These are phyloP conservation scores for Sula dactylatra DNA, from an alignment of 2,113 vertebrate genomes.

Conservation along the genomic window DNA sequence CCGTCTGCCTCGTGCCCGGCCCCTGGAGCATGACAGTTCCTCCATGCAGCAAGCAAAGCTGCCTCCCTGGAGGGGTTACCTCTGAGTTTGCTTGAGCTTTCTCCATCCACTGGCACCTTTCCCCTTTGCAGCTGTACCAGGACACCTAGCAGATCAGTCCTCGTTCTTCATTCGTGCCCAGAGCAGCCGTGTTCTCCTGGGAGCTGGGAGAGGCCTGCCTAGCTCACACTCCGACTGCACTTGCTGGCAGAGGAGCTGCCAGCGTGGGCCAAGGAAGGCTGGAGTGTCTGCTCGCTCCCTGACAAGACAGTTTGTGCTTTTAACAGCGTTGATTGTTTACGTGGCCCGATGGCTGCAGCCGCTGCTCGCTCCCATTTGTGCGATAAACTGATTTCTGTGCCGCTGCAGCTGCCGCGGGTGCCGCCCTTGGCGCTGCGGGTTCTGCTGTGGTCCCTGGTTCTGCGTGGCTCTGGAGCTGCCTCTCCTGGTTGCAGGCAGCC, in stretches of 20 bases:
- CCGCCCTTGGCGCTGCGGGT: background rate
- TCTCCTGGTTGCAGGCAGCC: background rate
- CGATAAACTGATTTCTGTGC: background rate
- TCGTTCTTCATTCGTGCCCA: background rate
- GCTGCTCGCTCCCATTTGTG: background rate
- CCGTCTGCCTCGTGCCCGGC: fast-evolving
- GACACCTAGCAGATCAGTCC: background rate
- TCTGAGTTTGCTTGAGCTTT: background rate
- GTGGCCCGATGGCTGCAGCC: background rate
- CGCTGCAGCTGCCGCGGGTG: background rate
- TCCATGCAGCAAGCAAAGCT: too few species aligned
- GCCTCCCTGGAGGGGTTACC: background rate
- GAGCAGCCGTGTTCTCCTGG: background rate
- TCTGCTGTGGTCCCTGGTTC: background rate
- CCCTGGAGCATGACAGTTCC: fast-evolving
- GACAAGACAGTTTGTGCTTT: background rate
- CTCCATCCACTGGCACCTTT: background rate
- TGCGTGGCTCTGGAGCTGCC: background rate
- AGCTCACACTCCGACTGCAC: fast-evolving
- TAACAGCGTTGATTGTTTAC: background rate
- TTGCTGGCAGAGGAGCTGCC: background rate
- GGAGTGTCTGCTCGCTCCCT: background rate
- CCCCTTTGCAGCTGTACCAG: background rate
- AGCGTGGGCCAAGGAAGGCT: too few species aligned
- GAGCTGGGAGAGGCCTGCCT: background rate